Evolutionary conservation across 2,113 vertebrate genomes (phyloP), one percentile per base, ranked within the genome.

Genomic region (Delphinus delphis): DNA sequence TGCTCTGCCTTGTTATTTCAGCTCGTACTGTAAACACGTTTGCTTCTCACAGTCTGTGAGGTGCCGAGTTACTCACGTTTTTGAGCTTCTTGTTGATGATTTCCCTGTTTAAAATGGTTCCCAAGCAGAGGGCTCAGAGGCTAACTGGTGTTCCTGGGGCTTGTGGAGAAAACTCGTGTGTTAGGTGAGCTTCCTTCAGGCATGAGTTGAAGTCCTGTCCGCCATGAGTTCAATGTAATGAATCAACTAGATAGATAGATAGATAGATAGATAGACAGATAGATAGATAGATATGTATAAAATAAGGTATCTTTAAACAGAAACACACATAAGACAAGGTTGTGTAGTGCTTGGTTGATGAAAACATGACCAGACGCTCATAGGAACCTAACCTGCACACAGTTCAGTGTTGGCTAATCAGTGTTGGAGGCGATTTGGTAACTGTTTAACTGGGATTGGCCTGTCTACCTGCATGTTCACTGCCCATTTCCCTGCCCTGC

Each of bases 381-480:
- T 7, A 31, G 63, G 25, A 31, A 53, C 50, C 33, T 36, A 55
- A 55, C 31, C 47, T 79, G 33, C 10, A 0, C 2, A 20, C 7
- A 11, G 60, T 21, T 70, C 25, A 5, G 13, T 13, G 18, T 28
- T 41, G 47, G 15, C 33, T 25, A 8, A 10, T 15, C 26, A 7
- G 14, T 20, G 9, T 36, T 8, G 36, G 50, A 18, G 36, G 17
- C 10, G 47, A 68, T 13, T 0, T 55, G 33, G 7, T 15, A 8
- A 13, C 5, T 3, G 3, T 0, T 0, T 5, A 36, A 26, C 18
- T 8, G 53, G 38, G 13, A 31, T 7, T 10, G 7, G 3, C 47
- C 5, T 33, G 4, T 17, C 25, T 71, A n/a, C 31, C 80, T 9
- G 0, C 0, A 0, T 3, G 1, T 20, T 79, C 23, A 7, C 36